These are phyloP conservation scores for Plectrocnemia conspersa DNA, from an alignment of 1,140 invertebrate genomes.

Conservation along the genomic window DNA sequence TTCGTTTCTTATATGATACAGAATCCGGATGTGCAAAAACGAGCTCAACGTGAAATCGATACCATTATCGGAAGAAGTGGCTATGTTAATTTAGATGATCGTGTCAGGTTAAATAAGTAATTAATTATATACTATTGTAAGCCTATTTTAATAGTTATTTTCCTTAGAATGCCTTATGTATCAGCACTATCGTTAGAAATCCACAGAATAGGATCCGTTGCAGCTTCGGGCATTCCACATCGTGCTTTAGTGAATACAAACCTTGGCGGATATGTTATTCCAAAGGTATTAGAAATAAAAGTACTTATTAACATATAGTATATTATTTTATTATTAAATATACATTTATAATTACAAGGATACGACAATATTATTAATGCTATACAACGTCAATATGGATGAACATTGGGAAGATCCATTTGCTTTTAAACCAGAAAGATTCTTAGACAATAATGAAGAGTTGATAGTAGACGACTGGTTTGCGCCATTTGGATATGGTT, in stretches of 20 bases:
- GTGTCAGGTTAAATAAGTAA: slow-evolving; percentile 45
- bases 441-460: slow-evolving; percentile 59
- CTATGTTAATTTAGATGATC: slow-evolving; percentile 56
- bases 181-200: slow-evolving; percentile 60
- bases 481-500: slow-evolving; percentile 69
- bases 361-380: slow-evolving; percentile 63
- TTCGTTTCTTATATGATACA: slow-evolving; percentile 60
- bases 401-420: slow-evolving; percentile 63
- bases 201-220: slow-evolving; percentile 55
- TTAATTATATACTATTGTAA: background rate
- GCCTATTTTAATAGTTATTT: slow-evolving; percentile 24
- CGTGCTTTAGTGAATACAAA: slow-evolving; percentile 52
- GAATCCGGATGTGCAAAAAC: slow-evolving; percentile 60
- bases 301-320: background rate
- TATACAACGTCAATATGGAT: slow-evolving; percentile 67
- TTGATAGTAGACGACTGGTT: slow-evolving; percentile 54
- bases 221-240: slow-evolving; percentile 60
- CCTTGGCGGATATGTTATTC: slow-evolving; percentile 59
- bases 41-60: slow-evolving; percentile 66
- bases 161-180: slow-evolving; percentile 56
- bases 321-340: background rate
- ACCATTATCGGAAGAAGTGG: slow-evolving; percentile 55
- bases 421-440: slow-evolving; percentile 67
- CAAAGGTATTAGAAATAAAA: slow-evolving; percentile 50
- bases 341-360: slow-evolving; percentile 42